phyloP scores from a whole-genome alignment of 2,113 vertebrate species.

The Hypocryptadius cinnamomeus region DNA sequence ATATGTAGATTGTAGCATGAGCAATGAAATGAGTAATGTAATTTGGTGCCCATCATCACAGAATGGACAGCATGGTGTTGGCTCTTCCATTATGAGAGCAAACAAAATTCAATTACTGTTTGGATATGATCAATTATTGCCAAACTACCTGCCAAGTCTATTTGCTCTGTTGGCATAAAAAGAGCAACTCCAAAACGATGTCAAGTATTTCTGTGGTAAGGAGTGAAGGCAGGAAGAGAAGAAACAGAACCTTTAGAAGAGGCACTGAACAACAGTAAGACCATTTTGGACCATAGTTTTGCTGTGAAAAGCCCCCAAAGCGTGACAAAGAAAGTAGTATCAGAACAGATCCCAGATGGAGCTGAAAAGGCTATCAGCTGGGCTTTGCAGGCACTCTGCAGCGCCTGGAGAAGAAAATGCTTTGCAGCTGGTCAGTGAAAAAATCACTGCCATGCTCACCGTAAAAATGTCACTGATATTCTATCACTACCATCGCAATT shows the following conservation, averaged over 20 bases:
- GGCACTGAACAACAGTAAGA: neutral
- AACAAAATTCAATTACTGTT: conserved; percentile 57
- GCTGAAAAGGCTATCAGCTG: neutral
- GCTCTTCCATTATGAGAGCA: neutral
- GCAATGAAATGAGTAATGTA: neutral
- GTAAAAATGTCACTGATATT: neutral
- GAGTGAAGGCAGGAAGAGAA: neutral
- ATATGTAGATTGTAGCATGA: neutral
- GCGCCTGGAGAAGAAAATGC: neutral
- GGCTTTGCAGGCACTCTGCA: neutral
- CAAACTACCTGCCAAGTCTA: conserved; percentile 22
- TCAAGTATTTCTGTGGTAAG: neutral
- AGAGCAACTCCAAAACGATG: conserved; percentile 7
- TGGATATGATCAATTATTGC: conserved; percentile 52
- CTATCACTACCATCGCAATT: neutral
- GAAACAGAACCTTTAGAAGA: conserved; percentile 25
- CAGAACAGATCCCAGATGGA: conserved; percentile 22
- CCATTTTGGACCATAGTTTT: neutral
- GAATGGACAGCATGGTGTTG: neutral
- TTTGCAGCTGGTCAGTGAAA: conserved; percentile 29
- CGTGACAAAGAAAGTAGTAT: neutral
- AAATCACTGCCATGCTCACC: neutral
- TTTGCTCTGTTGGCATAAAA: conserved; percentile 28
- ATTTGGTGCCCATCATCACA: conserved; percentile 3
- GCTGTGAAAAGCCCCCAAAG: neutral